Conservation (phyloP, 2,113 vertebrate genomes). For the Mungos mungo region DNA sequence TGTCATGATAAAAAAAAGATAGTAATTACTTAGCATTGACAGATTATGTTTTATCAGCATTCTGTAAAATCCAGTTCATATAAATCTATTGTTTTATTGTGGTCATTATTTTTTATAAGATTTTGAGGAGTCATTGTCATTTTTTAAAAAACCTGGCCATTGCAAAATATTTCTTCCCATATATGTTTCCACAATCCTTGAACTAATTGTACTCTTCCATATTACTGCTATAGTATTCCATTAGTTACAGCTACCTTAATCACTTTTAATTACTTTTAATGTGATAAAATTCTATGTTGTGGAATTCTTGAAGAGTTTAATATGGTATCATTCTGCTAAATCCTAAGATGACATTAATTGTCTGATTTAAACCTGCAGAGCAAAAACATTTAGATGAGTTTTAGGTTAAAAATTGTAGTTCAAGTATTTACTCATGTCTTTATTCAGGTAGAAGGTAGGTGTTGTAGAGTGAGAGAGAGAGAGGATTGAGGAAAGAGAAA, state of each 20-base stretch:
- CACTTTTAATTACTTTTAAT: constrained; percentile 60
- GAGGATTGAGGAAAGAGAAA: not conserved
- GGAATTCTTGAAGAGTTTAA: constrained; percentile 39
- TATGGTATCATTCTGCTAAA: constrained; percentile 38
- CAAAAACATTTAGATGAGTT: constrained; percentile 20
- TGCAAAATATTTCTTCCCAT: not conserved
- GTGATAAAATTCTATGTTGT: constrained; percentile 34
- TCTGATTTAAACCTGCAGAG: constrained; percentile 48
- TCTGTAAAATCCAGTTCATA: not conserved
- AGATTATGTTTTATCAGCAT: not conserved
- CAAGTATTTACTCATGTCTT: not conserved
- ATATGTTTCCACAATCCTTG: not conserved
- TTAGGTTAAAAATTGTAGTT: not conserved
- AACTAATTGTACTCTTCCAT: constrained; percentile 15
- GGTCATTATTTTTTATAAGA: not conserved
- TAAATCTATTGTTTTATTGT: not conserved
- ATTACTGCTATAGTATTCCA: not conserved
- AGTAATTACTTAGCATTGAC: not conserved
- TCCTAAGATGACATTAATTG: constrained; percentile 20
- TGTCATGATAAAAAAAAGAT: not conserved
- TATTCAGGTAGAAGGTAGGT: not conserved
- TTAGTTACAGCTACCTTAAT: constrained; percentile 38
- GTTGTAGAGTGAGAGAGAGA: not conserved
- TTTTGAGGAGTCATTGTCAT: not conserved
- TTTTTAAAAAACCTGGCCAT: not conserved